These are phyloP conservation scores for Otolemur crassicaudatus DNA, from an alignment of 2,797 vertebrate species.

Conservation along the genomic window DNA sequence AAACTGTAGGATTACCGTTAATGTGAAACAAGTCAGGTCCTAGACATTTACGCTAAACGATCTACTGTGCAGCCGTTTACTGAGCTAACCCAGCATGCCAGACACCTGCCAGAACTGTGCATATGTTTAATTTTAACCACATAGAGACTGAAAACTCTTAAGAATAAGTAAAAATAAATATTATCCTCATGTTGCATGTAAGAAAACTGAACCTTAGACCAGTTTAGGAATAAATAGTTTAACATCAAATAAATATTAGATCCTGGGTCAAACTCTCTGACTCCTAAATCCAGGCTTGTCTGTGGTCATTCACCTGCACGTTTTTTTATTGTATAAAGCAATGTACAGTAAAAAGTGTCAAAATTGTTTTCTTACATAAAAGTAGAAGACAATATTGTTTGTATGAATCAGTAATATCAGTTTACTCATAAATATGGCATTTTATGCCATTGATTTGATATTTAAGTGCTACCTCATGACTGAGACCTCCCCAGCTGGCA, in stretches of 20 bases:
- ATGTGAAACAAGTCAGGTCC: background rate
- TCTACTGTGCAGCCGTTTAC: background rate
- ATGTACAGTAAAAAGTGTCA: background rate
- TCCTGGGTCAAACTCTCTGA: background rate
- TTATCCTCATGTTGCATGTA: background rate
- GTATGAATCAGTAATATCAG: background rate
- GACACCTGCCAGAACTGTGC: background rate
- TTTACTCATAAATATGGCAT: background rate
- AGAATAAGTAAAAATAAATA: constrained; percentile 6
- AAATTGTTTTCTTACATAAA: constrained; percentile 10
- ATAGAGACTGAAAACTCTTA: background rate
- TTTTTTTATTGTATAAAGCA: background rate
- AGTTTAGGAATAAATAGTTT: background rate
- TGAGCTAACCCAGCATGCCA: background rate
- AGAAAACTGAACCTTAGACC: background rate
- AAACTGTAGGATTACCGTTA: background rate
- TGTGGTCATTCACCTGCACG: rapidly evolving
- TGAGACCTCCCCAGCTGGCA: background rate
- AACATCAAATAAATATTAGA: background rate
- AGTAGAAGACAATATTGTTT: background rate
- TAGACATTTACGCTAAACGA: background rate
- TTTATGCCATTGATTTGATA: background rate
- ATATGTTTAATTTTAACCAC: background rate
- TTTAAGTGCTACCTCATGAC: background rate
- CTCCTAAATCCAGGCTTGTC: background rate